A percentile compares a stretch with the other conserved stretches of the same genome.
phyloP scores from a whole-genome alignment of 2,888 invertebrate genomes.

The Aspidiotus rigidus region DNA sequence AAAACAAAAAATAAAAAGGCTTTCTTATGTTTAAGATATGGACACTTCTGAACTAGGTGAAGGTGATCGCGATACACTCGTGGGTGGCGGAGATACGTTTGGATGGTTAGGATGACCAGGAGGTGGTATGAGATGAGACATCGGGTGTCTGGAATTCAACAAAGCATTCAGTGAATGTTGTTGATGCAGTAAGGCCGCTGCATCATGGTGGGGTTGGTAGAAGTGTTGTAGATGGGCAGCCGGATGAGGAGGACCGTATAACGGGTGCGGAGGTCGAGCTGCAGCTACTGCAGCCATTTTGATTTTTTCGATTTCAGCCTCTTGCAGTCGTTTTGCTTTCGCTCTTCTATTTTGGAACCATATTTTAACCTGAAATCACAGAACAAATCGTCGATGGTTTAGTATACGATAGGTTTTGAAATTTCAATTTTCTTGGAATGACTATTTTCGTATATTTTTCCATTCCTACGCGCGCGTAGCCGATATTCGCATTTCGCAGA shows the following conservation, averaged over 20 bases:
- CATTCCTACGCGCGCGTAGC: no score
- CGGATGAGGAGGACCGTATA: constrained; percentile 40
- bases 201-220: constrained; percentile 49
- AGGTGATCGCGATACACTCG: constrained; percentile 30
- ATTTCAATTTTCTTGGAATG: no score
- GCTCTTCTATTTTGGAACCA: constrained; percentile 91
- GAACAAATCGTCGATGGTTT: constrained; percentile 17
- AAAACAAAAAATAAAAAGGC: background rate
- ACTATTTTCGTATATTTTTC: no score
- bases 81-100: constrained; percentile 26
- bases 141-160: constrained; percentile 27
- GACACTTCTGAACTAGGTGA: constrained; percentile 31
- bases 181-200: constrained; percentile 30
- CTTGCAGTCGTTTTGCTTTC: constrained; percentile 92
- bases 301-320: constrained; percentile 87
- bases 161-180: constrained; percentile 30
- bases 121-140: constrained; percentile 27
- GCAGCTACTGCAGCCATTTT: constrained; percentile 59
- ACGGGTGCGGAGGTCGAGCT: constrained; percentile 47
- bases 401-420: background rate
- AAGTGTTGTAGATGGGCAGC: constrained; percentile 44
- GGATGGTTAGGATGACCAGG: constrained; percentile 22
- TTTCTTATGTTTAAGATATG: background rate
- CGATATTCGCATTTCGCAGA: no score
- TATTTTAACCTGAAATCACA: constrained; percentile 64